Evolutionary conservation across 2,113 vertebrate species (phyloP).

Genomic region (Corvus cornix): DNA sequence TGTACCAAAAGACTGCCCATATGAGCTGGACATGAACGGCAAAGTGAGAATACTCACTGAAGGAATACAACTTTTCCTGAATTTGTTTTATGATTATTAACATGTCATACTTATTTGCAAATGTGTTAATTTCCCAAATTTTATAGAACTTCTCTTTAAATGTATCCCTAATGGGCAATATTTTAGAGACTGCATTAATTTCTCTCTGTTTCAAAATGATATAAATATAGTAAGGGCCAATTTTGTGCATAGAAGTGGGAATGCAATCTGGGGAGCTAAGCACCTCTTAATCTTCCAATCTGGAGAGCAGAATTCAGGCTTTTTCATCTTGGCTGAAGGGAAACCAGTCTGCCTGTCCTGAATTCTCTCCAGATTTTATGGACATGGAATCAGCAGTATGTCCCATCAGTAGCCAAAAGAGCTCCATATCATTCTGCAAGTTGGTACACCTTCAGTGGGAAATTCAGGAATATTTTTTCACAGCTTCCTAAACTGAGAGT

Average conservation of each 20-base stretch:
- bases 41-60: neutral
- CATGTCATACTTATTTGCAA: neutral
- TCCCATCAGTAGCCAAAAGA: neutral
- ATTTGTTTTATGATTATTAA: neutral
- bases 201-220: neutral
- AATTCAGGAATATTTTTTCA: neutral
- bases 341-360: conserved; percentile 1
- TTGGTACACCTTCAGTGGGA: neutral
- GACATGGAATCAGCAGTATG: neutral
- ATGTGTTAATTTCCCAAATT: neutral
- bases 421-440: neutral
- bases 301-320: neutral
- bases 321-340: conserved; percentile 9
- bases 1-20: neutral
- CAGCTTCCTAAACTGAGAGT: neutral
- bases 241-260: neutral
- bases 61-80: neutral
- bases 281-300: conserved; percentile 43
- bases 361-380: conserved; percentile 23
- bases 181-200: neutral
- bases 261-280: conserved; percentile 37
- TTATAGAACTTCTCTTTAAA: neutral
- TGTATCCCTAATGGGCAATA: neutral
- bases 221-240: neutral
- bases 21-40: neutral